Evolutionary conservation across 2,888 invertebrate genomes (phyloP).

Genomic region (Standfussiana lucernea): DNA sequence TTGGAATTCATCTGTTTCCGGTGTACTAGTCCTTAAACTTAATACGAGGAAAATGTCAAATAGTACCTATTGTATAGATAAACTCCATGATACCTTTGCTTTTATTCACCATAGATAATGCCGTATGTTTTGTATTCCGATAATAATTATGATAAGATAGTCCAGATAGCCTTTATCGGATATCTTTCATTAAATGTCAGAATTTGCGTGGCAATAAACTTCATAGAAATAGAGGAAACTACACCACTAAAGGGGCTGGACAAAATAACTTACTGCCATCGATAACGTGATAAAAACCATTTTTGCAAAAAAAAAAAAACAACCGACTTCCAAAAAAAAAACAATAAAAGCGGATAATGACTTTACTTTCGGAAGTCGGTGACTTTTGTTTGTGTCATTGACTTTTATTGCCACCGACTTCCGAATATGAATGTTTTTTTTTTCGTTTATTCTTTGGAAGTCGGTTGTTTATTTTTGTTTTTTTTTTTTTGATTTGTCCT

Average conservation of each 20-base stretch:
- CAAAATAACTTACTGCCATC: neutral
- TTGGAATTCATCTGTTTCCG: slow-evolving; percentile 4
- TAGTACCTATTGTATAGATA: slow-evolving; percentile 1
- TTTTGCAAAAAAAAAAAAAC: too few species aligned
- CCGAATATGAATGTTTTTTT: too few species aligned
- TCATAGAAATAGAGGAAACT: neutral
- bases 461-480: too few species aligned
- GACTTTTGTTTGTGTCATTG: too few species aligned
- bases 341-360: too few species aligned
- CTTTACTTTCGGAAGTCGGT: too few species aligned
- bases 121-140: slow-evolving; percentile 8
- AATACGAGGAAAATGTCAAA: slow-evolving; percentile 3
- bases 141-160: slow-evolving; percentile 31
- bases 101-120: slow-evolving; percentile 22
- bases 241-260: neutral
- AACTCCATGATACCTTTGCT: slow-evolving; percentile 1
- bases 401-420: too few species aligned
- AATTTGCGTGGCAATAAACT: neutral
- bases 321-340: too few species aligned
- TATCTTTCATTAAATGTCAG: slow-evolving; percentile 27
- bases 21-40: neutral
- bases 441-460: too few species aligned
- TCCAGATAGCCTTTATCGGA: slow-evolving; percentile 7
- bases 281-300: neutral
- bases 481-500: too few species aligned